Evolutionary conservation across 2,888 invertebrate genomes (phyloP), one percentile per base, ranked within the genome.

Genomic region (Dasypogon diadema): DNA sequence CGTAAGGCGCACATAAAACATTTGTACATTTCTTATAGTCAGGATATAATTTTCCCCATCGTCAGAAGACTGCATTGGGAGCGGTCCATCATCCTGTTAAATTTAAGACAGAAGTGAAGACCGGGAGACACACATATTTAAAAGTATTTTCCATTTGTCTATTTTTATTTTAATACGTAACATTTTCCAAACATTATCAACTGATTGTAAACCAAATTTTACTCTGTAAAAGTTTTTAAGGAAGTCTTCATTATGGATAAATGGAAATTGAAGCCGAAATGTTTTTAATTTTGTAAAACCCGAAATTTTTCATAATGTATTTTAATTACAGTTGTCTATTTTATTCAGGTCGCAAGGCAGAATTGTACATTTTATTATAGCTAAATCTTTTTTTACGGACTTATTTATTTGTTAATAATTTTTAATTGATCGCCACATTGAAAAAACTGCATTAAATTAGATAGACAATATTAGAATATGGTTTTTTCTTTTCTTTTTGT

Each of bases 251-350:
- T 12, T 12, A 42, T 42, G 6, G 2, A 65, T 65, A 65, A 37
- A 65, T 26, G 48, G 21, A 65, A 21, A 65, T 65, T 46, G 24
- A n/a, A 65, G 48, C 48, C 65, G 65, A 46, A 58, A 24, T 65
- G 14, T 21, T 46, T 42, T 46, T 63, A 24, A 24, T 46, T 42
- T 42, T 65, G 6, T 65, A 46, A 46, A 10, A 24, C 18, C 3
- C 21, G 30, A 21, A 34, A 14, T 16, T 4, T 48, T 51, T 16
- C 18, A 8, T 12, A 21, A 51, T 21, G 16, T 51, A 16, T 42
- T 65, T 65, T 65, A 48, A 46, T 65, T 65, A 10, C 65, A 60
- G 65, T 65, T 65, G 65, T 24, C 48, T 65, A 46, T 48, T 65
- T 65, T 65, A 24, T 65, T 65, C 22, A 46, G 34, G 24, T 26